Evolutionary conservation across 2,888 invertebrate species (phyloP).

Genomic region (Ferrisia virgata): DNA sequence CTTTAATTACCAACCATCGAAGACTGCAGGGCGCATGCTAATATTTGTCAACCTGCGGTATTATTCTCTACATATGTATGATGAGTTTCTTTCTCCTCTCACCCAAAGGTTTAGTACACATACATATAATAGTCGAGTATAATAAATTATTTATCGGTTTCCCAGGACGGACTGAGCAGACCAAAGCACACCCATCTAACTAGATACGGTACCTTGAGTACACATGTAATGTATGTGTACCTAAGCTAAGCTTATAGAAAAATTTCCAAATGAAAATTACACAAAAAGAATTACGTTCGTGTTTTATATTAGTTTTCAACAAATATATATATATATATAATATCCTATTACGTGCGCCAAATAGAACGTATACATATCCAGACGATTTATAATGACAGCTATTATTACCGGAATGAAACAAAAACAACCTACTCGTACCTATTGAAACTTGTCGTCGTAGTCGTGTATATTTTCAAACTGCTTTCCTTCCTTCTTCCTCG

Average conservation of each 20-base stretch:
- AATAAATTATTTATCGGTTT: slow-evolving; percentile 23
- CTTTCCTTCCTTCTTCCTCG: neutral
- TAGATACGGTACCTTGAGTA: no score
- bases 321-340: neutral
- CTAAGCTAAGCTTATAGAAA: neutral
- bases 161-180: neutral
- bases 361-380: neutral
- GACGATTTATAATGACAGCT: slow-evolving; percentile 33
- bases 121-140: neutral
- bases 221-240: neutral
- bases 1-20: neutral
- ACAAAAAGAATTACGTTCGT: slow-evolving; percentile 27
- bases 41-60: slow-evolving; percentile 14
- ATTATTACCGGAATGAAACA: slow-evolving; percentile 32
- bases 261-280: slow-evolving; percentile 13
- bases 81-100: neutral
- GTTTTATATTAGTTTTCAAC: slow-evolving; percentile 30
- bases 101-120: neutral
- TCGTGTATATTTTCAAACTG: neutral
- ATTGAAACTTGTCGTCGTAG: slow-evolving; percentile 2
- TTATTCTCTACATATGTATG: neutral
- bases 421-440: slow-evolving; percentile 24
- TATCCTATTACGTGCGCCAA: slow-evolving; percentile 4
- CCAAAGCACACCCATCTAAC: neutral
- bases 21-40: slow-evolving; percentile 2